phyloP scores from a whole-genome alignment of 2,888 invertebrate genomes.

The Archips crataeganus region DNA sequence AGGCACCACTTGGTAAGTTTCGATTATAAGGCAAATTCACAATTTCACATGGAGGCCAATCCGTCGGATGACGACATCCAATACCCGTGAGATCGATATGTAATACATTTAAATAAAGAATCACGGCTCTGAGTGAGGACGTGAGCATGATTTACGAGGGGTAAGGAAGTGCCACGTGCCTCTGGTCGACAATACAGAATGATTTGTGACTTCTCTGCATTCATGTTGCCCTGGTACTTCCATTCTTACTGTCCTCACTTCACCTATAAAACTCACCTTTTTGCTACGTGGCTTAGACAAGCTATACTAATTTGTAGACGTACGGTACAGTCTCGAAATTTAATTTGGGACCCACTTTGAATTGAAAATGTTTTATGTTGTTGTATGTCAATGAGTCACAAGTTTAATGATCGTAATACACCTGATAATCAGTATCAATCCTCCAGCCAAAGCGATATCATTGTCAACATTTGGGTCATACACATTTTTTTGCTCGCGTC shows the following conservation, averaged over 20 bases:
- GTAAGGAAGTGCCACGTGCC: slow-evolving; percentile 30
- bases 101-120: slow-evolving; percentile 9
- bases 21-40: not conserved
- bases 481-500: no score
- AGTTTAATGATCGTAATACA: no score
- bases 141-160: slow-evolving; percentile 28
- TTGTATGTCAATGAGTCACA: no score
- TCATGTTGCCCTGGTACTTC: slow-evolving; percentile 27
- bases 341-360: no score
- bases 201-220: slow-evolving; percentile 33
- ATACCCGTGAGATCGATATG: not conserved
- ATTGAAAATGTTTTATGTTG: no score
- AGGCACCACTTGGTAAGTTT: not conserved
- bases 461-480: no score
- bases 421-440: no score
- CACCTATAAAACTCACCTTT: slow-evolving; percentile 16
- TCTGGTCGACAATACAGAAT: slow-evolving; percentile 20
- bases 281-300: not conserved
- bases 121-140: slow-evolving; percentile 7
- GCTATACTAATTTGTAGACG: no score
- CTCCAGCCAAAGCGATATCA: no score
- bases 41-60: not conserved
- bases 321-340: no score
- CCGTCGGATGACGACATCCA: not conserved
- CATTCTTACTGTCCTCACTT: slow-evolving; percentile 4